A percentile compares a stretch with the other conserved stretches of the same genome.
phyloP scores from a whole-genome alignment of 2,113 vertebrate genomes.

The Sebastes fasciatus region DNA sequence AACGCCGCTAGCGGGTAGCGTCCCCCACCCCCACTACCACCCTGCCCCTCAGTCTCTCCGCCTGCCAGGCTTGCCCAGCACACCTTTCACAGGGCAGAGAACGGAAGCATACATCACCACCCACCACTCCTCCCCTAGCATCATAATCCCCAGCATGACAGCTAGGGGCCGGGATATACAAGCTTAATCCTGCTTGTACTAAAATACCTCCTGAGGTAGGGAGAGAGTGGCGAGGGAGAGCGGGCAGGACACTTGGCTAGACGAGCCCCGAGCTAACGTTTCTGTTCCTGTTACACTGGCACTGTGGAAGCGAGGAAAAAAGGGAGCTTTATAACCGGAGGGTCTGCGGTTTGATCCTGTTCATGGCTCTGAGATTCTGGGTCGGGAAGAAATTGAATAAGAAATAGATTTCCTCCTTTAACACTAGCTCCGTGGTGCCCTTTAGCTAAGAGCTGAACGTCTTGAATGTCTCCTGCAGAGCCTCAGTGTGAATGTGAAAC shows the following conservation, averaged over 20 bases:
- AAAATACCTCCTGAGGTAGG: conserved; percentile 69
- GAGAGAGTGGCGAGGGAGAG: conserved; percentile 45
- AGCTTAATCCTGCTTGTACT: conserved; percentile 78
- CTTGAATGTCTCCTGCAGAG: conserved; percentile 2
- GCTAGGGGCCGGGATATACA: conserved; percentile 73
- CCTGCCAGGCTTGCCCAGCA: conserved; percentile 38
- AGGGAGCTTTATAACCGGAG: conserved; percentile 1
- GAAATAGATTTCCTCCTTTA: conserved; percentile 54
- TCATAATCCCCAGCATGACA: conserved; percentile 76
- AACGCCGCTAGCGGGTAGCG: conserved; percentile 1
- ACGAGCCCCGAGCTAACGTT: conserved; percentile 6
- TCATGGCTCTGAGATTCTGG: conserved; percentile 37
- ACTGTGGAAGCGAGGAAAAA: background rate
- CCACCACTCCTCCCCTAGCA: conserved; percentile 54
- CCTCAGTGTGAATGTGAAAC: conserved; percentile 16
- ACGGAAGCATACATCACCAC: conserved; percentile 67
- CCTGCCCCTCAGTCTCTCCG: background rate
- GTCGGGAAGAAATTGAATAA: conserved; percentile 42
- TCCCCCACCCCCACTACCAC: background rate
- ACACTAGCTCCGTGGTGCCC: conserved; percentile 22
- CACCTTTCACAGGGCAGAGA: conserved; percentile 58
- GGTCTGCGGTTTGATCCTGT: conserved; percentile 48
- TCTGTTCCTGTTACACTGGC: conserved; percentile 21
- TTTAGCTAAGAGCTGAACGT: conserved; percentile 32
- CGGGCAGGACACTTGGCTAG: conserved; percentile 40